Conservation (phyloP, 92 coral and sea anemone genomes). For the Porites evermanni region DNA sequence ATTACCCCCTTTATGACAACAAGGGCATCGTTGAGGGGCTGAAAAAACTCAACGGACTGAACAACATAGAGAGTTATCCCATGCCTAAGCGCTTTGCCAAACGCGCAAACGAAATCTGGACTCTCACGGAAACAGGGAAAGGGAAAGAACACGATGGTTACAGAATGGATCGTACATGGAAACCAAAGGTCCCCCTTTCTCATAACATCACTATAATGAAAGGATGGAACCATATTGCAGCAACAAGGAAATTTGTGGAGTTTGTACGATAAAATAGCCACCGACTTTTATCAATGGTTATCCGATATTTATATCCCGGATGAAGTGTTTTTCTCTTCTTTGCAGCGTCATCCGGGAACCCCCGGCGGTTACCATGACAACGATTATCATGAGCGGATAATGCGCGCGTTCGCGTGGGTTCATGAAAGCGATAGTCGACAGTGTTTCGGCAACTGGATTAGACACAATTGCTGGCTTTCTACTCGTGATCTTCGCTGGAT, state of each 20-base stretch:
- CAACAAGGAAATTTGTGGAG: constrained; percentile 36
- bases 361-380: neutral
- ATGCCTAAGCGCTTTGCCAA: neutral
- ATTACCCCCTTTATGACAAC: constrained; percentile 67
- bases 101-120: neutral
- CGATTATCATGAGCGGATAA: neutral
- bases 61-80: constrained; percentile 21
- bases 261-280: constrained; percentile 29
- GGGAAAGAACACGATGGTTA: neutral
- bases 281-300: constrained; percentile 57
- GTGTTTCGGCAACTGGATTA: neutral
- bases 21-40: constrained; percentile 54
- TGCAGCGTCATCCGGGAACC: constrained; percentile 21
- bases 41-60: constrained; percentile 39
- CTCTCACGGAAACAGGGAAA: neutral
- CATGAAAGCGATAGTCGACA: neutral
- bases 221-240: constrained; percentile 51
- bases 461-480: neutral
- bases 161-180: neutral
- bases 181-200: constrained; percentile 28
- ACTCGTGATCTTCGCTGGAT: constrained; percentile 27
- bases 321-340: constrained; percentile 37
- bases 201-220: constrained; percentile 36
- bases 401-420: neutral
- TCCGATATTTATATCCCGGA: constrained; percentile 45